Evolutionary conservation across 1,140 invertebrate species (phyloP).

Genomic region (Adoxophyes honmai): DNA sequence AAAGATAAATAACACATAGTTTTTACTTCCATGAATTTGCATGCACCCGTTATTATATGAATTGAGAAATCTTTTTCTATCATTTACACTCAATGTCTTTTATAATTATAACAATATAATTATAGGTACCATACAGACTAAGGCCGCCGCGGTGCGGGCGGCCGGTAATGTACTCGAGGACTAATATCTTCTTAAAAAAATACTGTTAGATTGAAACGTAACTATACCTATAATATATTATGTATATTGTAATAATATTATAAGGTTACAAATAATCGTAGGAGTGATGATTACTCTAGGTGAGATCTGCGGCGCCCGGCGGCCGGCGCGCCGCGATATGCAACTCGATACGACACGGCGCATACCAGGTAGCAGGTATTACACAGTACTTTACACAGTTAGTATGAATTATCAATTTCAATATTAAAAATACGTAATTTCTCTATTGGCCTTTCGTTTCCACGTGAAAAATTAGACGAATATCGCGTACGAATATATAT

Average conservation of each 20-base stretch:
- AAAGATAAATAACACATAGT: constrained; percentile 76
- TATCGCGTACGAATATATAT: constrained; percentile 73
- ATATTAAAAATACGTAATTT: constrained; percentile 77
- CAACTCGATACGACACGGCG: constrained; percentile 46
- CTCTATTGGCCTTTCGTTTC: constrained; percentile 71
- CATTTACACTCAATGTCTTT: constrained; percentile 72
- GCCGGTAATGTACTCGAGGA: constrained; percentile 70
- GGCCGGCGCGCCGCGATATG: constrained; percentile 68
- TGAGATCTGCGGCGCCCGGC: constrained; percentile 70
- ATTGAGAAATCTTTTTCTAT: constrained; percentile 75
- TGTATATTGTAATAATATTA: constrained; percentile 67
- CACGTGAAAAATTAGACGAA: constrained; percentile 72
- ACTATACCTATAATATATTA: constrained; percentile 72
- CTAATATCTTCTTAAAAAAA: constrained; percentile 77
- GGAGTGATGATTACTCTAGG: constrained; percentile 70
- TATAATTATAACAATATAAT: constrained; percentile 60
- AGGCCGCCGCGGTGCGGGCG: constrained; percentile 51
- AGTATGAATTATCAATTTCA: constrained; percentile 69
- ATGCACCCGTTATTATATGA: constrained; percentile 73
- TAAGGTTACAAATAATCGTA: constrained; percentile 63
- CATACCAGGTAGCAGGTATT: constrained; percentile 43
- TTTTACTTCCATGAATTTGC: constrained; percentile 69
- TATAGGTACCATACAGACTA: constrained; percentile 71
- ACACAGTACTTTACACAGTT: constrained; percentile 49
- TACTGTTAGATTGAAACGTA: constrained; percentile 77